Evolutionary conservation across 2,888 invertebrate species (phyloP).

Genomic region (Lysandra bellargus): DNA sequence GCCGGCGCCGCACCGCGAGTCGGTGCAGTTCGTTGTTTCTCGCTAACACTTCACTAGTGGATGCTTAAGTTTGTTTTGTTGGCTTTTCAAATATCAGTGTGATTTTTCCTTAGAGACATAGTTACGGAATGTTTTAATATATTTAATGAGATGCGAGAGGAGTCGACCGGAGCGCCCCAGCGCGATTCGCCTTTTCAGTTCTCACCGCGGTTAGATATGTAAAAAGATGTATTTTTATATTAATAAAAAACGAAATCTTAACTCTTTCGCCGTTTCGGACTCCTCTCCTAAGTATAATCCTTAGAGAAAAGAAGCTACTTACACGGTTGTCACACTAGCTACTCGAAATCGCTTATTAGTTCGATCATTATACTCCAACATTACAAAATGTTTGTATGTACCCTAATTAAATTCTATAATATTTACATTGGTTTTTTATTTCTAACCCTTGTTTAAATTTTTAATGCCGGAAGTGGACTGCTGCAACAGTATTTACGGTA

Average conservation of each 20-base stretch:
- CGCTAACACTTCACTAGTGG: slow-evolving; percentile 70
- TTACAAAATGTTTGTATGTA: slow-evolving; percentile 80
- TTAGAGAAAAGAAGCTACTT: slow-evolving; percentile 57
- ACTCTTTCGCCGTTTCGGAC: slow-evolving; percentile 48
- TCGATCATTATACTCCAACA: slow-evolving; percentile 77
- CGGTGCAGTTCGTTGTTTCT: slow-evolving; percentile 59
- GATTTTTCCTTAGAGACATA: slow-evolving; percentile 68
- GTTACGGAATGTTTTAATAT: slow-evolving; percentile 73
- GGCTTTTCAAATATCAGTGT: slow-evolving; percentile 77
- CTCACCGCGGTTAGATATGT: slow-evolving; percentile 37
- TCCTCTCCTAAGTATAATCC: slow-evolving; percentile 64
- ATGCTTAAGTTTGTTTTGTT: slow-evolving; percentile 76
- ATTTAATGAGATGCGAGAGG: slow-evolving; percentile 49
- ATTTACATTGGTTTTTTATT: slow-evolving; percentile 64
- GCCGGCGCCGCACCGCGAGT: slow-evolving; percentile 42
- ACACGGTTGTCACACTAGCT: slow-evolving; percentile 70
- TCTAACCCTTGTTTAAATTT: slow-evolving; percentile 31
- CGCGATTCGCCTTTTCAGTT: slow-evolving; percentile 34
- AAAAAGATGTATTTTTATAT: slow-evolving; percentile 48
- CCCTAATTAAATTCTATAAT: slow-evolving; percentile 80
- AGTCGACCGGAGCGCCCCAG: slow-evolving; percentile 43
- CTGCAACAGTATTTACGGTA: too few relatives aligned
- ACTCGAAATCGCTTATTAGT: slow-evolving; percentile 77
- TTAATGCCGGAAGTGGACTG: background rate
- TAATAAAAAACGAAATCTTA: slow-evolving; percentile 37